Evolutionary conservation across 2,113 vertebrate species (phyloP), one percentile per base, ranked within the genome.

Genomic region (Haemorhous mexicanus): DNA sequence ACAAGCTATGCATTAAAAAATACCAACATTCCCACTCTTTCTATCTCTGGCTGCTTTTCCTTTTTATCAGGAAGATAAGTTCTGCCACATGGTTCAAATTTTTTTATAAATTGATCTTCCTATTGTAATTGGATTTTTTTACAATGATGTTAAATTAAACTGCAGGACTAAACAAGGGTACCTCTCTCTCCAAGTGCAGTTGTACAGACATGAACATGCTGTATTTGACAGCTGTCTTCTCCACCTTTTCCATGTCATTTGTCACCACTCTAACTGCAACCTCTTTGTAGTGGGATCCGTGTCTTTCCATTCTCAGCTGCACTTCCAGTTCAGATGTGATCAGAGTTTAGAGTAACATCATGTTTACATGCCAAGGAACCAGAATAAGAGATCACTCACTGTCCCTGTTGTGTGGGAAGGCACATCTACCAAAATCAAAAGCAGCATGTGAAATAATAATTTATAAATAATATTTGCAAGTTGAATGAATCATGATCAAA

Each of bases 71-170:
- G 62, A 83, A 80, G 72, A 88, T 77, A 94, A 74, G 47, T 94
- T 95, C 76, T 92, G 66, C 32, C 89, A 95, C 90, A 87, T 72
- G 73, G 93, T 93, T 97, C 50, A 90, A 77, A 90, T 91, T 55
- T 43, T 73, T 92, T 92, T 53, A 83, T 33, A 91, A 43, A 91
- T 70, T 79, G 74, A 88, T 64, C 62, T 90, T 89, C 87, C 76
- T 79, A 62, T 50, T 89, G 47, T 63, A n/a, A 24, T 24, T 26
- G 16, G 56, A 58, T 43, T 73, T 56, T 76, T 76, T 37, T 18
- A 70, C 37, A 47, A 55, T 7, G 15, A 76, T 41, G 23, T 70
- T 74, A 78, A 90, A 85, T 61, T 73, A 72, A 85, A 75, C 52
- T 27, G 11, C 47, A 84, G 73, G 55, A 59, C 86, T 77, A 88